Evolutionary conservation across 2,888 invertebrate genomes (phyloP), one percentile per base, ranked within the genome.

Genomic region (Anagyrus pseudococci): DNA sequence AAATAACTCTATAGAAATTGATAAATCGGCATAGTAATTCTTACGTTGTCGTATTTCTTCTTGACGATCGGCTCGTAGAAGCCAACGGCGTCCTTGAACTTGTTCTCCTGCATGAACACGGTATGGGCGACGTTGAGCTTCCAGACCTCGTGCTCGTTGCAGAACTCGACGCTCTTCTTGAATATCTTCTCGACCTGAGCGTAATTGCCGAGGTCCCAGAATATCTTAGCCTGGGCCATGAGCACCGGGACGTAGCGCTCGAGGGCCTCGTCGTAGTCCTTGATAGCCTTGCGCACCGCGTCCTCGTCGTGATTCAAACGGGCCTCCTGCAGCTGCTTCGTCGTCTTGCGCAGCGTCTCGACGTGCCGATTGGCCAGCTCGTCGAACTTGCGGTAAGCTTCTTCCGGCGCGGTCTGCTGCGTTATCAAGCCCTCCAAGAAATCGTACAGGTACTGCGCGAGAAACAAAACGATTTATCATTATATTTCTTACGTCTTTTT

Each of bases 161-260:
- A 98, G 81, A 98, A 98, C 79, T 99, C 99, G 0, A 95, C 96
- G 62, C 96, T 96, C 79, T 97, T 96, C 33, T 95, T 88, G 80
- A 98, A 98, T 70, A 98, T 95, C 78, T 96, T 94, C 79, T 98
- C 98, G 1, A 99, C 98, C 77, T 97, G 95, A 1, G 89, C 86
- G 75, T 98, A 99, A 78, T 98, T 96, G 77, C 95, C 95, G 80
- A 93, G 87, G 69, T 98, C 96, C 98, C 99, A 99, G 77, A 95
- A 96, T 69, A 99, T 95, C 85, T 97, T 98, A 1, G 98, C 98
- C 81, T 99, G 96, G 0, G 97, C 96, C 98, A 99, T 98, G n/a
- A 98, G 85, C 1, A 98, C 96, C 0, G 99, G 98, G 66, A 99
- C 90, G 76, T 97, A 98, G 72, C 95, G 88, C 76, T 96, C 95